phyloP scores from a whole-genome alignment of 2,888 invertebrate genomes.

The Lithosia quadra region DNA sequence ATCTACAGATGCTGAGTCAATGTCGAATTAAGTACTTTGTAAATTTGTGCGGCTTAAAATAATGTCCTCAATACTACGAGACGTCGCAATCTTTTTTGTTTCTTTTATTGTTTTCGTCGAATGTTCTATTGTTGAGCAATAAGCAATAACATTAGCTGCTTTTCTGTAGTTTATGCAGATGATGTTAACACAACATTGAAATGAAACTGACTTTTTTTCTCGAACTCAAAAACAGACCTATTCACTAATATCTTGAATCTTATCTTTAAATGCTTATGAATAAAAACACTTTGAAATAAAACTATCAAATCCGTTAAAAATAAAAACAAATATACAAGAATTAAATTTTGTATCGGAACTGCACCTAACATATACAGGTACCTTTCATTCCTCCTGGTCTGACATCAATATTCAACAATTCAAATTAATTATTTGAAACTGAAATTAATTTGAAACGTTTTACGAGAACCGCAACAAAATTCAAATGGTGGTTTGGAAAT shows the following conservation, averaged over 20 bases:
- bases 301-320: no score
- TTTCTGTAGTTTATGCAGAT: no score
- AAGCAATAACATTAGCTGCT: background rate
- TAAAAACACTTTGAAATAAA: no score
- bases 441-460: conserved; percentile 62
- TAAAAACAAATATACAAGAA: no score
- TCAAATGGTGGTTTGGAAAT: conserved; percentile 60
- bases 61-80: no score
- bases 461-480: conserved; percentile 61
- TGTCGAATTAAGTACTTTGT: background rate
- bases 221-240: no score
- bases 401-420: conserved; percentile 15
- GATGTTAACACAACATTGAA: no score
- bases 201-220: no score
- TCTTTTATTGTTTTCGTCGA: background rate
- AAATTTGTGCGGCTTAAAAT: background rate
- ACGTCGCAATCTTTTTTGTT: background rate
- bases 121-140: background rate
- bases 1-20: background rate
- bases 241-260: no score
- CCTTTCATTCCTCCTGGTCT: background rate
- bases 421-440: conserved; percentile 27
- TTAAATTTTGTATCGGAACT: background rate
- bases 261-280: no score
- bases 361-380: background rate